These are phyloP conservation scores for Thomomys bottae DNA, from an alignment of 2,113 vertebrate genomes.

Conservation along the genomic window DNA sequence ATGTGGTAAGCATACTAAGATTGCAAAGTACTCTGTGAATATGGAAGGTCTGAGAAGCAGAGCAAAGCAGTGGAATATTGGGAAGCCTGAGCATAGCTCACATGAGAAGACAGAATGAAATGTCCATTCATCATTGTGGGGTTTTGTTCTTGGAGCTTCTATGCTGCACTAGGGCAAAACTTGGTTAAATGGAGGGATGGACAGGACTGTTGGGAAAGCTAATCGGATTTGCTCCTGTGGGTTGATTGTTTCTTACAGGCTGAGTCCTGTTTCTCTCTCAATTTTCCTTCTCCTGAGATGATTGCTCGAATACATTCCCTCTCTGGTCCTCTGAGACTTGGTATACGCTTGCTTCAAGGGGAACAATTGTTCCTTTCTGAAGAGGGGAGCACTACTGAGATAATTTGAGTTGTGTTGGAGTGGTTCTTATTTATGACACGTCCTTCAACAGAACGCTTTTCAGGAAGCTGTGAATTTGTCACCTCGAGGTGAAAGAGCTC, in stretches of 20 bases:
- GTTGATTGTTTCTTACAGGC: neutral
- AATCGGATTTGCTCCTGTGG: neutral
- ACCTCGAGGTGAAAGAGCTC: conserved; percentile 37
- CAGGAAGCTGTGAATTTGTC: conserved; percentile 52
- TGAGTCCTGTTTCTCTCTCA: neutral
- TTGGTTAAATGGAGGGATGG: neutral
- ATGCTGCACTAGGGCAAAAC: rapidly evolving
- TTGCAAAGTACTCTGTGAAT: neutral
- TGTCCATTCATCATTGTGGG: no score
- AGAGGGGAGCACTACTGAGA: neutral
- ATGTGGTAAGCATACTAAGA: neutral
- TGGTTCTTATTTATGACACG: conserved; percentile 33
- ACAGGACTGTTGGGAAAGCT: neutral
- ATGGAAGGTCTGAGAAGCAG: neutral
- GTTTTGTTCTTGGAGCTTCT: rapidly evolving
- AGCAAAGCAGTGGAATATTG: neutral
- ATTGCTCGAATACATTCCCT: neutral
- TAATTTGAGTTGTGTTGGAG: conserved; percentile 6
- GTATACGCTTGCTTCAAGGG: neutral
- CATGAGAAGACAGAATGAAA: no score
- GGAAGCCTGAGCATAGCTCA: neutral
- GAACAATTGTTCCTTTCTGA: neutral
- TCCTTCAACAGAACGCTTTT: conserved; percentile 30
- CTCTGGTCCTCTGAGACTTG: neutral
- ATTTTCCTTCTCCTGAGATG: neutral